These are phyloP conservation scores for Lepidocyrtinus sp. DNA, from an alignment of 2,888 invertebrate genomes.

Conservation along the genomic window DNA sequence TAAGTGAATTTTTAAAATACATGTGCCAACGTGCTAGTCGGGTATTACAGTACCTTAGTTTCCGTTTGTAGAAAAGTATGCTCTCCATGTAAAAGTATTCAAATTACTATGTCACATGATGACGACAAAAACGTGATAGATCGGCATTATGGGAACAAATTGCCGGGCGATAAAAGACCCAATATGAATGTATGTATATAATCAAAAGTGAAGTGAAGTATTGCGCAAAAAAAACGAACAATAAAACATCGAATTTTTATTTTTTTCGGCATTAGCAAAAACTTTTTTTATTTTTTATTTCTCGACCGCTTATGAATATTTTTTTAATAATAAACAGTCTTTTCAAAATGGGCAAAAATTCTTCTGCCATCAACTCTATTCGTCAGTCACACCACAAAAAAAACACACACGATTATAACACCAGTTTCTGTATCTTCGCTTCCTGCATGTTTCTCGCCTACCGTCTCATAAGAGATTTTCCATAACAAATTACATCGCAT, in stretches of 20 bases:
- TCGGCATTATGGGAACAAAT: too few relatives aligned
- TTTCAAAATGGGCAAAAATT: slow-evolving; percentile 68
- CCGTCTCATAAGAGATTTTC: slow-evolving; percentile 35
- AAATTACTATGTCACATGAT: too few relatives aligned
- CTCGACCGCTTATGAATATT: slow-evolving; percentile 62
- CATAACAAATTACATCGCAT: slow-evolving; percentile 31
- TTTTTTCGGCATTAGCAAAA: slow-evolving; percentile 60
- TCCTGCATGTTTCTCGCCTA: too few relatives aligned
- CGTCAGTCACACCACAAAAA: slow-evolving; percentile 63
- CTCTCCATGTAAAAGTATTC: too few relatives aligned
- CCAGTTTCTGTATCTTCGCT: slow-evolving; percentile 41
- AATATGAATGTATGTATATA: too few relatives aligned
- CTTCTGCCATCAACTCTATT: slow-evolving; percentile 63
- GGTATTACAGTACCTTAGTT: too few relatives aligned
- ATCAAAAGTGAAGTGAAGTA: neutral
- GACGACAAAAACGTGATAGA: too few relatives aligned
- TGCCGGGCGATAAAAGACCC: too few relatives aligned
- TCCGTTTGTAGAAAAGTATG: too few relatives aligned
- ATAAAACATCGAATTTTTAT: slow-evolving; percentile 6
- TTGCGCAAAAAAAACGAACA: neutral
- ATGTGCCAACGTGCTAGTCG: too few relatives aligned
- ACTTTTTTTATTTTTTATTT: slow-evolving; percentile 51
- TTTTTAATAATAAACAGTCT: slow-evolving; percentile 67
- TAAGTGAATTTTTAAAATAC: too few relatives aligned
- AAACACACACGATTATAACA: slow-evolving; percentile 39